Base-by-base conservation (phyloP, 2,797 vertebrate genomes). In the Botia kubotai region DNA sequence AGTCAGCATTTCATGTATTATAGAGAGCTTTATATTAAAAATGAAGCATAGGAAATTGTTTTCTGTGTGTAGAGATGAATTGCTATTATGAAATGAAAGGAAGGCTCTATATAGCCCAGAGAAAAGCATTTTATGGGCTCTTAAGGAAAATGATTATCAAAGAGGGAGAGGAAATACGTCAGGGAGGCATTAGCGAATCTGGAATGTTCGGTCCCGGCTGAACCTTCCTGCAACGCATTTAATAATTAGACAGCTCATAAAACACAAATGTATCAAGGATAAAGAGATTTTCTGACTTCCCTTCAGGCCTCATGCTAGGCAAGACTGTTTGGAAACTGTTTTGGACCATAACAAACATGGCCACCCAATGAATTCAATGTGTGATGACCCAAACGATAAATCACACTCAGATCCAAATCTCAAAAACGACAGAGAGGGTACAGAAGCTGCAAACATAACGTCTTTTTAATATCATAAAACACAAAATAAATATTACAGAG, bases 241-340 rank as follows among this genome's bases (percentile, higher is more conserved):
- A 92, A 92, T 92, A 93, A 93, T 92, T 92, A 93, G 91, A 92
- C 92, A 90, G 92, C 90, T 93, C 93, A 93, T 92, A 94, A 94
- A 93, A 84, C 72, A 84, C 50, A 57, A 87, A 83, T 87, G 82
- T 74, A 87, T 83, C 82, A 62, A 7, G 55, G 76, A 79, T 33
- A 76, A 76, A 79, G 58, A 86, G 58, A 0, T 87, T 50, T 84
- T 87, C 33, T 33, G 33, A 33, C 33, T 33, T 33, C 23, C 87
- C 88, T 82, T 82, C 87, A 77, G 83, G 85, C 76, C 77, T 65
- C 82, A 86, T 70, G 74, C 80, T 86, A 82, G 88, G 89, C 89
- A 85, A 88, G 87, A 88, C 12, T 21, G 39, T 8, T 43, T 43
- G 4, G 6, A 91, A 90, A 91, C 65, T 80, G 82, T 89, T 87